Conservation (phyloP, 2,113 vertebrate genomes). For the Rattus rattus region DNA sequence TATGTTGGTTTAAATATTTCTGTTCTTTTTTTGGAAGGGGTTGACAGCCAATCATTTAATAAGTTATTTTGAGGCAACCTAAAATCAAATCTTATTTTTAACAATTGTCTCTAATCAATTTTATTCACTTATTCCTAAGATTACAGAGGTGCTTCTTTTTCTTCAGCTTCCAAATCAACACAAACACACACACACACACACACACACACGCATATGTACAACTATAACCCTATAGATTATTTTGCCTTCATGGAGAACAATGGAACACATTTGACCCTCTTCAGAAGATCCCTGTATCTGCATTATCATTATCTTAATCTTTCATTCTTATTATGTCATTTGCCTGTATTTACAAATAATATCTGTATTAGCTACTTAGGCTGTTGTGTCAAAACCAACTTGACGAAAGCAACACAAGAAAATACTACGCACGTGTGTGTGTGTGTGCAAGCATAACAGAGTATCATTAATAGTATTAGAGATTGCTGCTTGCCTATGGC, state of each 20-base stretch:
- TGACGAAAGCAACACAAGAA: not conserved
- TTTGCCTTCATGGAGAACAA: not conserved
- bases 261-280: not conserved
- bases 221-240: not conserved
- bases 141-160: slow-evolving; percentile 8
- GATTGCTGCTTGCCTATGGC: too few relatives aligned
- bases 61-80: not conserved
- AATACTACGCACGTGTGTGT: too few relatives aligned
- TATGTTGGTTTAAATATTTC: not conserved
- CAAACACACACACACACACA: not conserved
- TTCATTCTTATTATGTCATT: not conserved
- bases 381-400: not conserved
- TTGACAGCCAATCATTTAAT: not conserved
- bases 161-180: not conserved
- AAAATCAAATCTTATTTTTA: slow-evolving; percentile 22
- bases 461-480: too few relatives aligned
- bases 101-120: not conserved
- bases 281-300: not conserved
- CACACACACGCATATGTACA: not conserved
- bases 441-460: too few relatives aligned
- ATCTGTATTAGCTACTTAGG: not conserved
- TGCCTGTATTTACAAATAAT: not conserved
- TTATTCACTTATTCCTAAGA: slow-evolving; percentile 22
- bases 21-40: not conserved
- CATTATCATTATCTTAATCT: not conserved